Conservation (phyloP, 2,888 invertebrate genomes). For the Zele albiditarsus region DNA sequence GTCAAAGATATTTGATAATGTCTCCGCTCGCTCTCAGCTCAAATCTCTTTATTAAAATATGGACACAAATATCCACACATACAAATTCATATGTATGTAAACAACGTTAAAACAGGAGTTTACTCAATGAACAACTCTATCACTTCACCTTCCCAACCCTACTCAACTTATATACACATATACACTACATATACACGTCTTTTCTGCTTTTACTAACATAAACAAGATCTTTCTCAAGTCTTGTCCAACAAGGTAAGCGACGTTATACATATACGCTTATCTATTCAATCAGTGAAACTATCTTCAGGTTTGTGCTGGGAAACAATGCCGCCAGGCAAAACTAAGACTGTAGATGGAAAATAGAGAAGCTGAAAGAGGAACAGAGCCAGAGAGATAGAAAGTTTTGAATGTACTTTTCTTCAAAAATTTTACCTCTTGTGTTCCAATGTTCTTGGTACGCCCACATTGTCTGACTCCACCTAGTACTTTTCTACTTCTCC, state of each 20-base stretch:
- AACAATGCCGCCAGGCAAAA: constrained; percentile 48
- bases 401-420: constrained; percentile 57
- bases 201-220: constrained; percentile 37
- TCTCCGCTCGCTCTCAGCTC: not conserved
- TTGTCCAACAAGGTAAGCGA: constrained; percentile 49
- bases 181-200: not conserved
- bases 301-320: constrained; percentile 44
- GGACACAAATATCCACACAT: not conserved
- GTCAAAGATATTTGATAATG: not conserved
- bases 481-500: not conserved
- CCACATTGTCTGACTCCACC: not conserved
- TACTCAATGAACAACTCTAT: constrained; percentile 1
- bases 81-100: constrained; percentile 5
- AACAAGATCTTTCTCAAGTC: constrained; percentile 56
- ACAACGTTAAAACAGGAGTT: not conserved
- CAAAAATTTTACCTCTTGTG: constrained; percentile 33
- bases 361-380: constrained; percentile 25
- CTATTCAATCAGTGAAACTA: constrained; percentile 62
- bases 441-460: constrained; percentile 4
- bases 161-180: not conserved
- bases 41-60: not conserved
- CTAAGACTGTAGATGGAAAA: constrained; percentile 14
- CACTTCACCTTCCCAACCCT: not conserved
- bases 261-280: constrained; percentile 48
- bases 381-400: constrained; percentile 39